phyloP scores from a whole-genome alignment of 2,113 vertebrate species.

The Macroglossus sobrinus region DNA sequence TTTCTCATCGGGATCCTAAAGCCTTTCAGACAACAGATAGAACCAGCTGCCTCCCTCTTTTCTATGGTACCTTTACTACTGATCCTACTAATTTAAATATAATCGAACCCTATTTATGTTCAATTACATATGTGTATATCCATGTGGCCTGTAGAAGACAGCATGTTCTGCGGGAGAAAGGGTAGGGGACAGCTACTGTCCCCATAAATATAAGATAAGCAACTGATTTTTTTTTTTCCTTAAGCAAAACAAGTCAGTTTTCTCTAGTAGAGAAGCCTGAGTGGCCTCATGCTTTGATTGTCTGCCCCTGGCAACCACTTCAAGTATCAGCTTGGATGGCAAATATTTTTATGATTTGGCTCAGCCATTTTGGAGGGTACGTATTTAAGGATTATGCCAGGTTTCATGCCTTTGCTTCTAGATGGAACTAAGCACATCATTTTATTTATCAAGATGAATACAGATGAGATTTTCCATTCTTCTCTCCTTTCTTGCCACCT shows the following conservation, averaged over 20 bases:
- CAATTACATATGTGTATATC: not conserved
- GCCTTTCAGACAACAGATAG: not conserved
- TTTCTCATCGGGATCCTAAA: not conserved
- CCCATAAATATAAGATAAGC: not conserved
- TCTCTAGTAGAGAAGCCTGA: not conserved
- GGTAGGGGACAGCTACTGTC: not conserved
- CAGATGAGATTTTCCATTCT: not conserved
- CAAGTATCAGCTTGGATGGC: not conserved
- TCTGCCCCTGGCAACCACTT: not conserved
- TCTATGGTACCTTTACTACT: not conserved
- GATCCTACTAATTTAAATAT: not conserved
- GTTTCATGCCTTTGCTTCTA: not conserved
- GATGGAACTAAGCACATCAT: not conserved
- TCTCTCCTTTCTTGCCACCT: not conserved
- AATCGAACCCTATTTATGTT: not conserved
- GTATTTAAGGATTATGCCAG: not conserved
- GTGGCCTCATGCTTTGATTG: not conserved
- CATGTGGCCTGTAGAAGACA: constrained; percentile 48
- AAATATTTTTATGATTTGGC: not conserved
- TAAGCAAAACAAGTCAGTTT: not conserved
- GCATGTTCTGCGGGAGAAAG: not conserved
- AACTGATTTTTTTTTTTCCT: not conserved
- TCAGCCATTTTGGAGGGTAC: not conserved
- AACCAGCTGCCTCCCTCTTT: not conserved
- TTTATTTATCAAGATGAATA: not conserved